Percentiles rank a stretch among this genome's conserved stretches.
Conservation (phyloP, 2,888 invertebrate genomes). For the Diarsia rubi region DNA sequence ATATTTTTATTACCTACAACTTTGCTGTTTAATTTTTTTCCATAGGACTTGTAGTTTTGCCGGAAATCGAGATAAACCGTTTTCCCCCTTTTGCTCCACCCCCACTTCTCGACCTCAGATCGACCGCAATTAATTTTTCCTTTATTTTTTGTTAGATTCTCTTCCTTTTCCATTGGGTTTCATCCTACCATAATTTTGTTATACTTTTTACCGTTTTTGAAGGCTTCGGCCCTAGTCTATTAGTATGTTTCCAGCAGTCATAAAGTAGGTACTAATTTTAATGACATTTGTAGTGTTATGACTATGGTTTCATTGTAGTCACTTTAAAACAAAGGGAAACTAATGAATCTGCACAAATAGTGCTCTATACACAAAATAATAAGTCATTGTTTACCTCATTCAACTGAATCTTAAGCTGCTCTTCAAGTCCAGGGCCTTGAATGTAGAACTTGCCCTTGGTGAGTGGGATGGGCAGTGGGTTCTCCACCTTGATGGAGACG, state of each 20-base stretch:
- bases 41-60: no score
- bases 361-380: not conserved
- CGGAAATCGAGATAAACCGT: no score
- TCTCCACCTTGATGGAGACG: conserved; percentile 93
- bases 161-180: no score
- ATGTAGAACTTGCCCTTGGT: conserved; percentile 95
- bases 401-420: conserved; percentile 93
- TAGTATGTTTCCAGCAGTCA: not conserved
- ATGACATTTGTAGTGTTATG: not conserved
- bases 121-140: no score
- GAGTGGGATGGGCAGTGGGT: conserved; percentile 95
- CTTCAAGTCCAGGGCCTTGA: conserved; percentile 95
- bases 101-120: no score
- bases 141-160: no score
- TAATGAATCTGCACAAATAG: not conserved
- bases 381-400: conserved; percentile 87
- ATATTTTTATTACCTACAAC: no score
- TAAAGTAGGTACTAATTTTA: not conserved
- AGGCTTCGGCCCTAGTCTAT: no score
- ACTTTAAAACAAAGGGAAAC: not conserved
- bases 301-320: not conserved
- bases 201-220: no score
- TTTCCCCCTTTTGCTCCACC: no score
- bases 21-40: no score
- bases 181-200: no score